Evolutionary conservation across 2,113 vertebrate genomes (phyloP).

Genomic region (Solenodon paradoxus): DNA sequence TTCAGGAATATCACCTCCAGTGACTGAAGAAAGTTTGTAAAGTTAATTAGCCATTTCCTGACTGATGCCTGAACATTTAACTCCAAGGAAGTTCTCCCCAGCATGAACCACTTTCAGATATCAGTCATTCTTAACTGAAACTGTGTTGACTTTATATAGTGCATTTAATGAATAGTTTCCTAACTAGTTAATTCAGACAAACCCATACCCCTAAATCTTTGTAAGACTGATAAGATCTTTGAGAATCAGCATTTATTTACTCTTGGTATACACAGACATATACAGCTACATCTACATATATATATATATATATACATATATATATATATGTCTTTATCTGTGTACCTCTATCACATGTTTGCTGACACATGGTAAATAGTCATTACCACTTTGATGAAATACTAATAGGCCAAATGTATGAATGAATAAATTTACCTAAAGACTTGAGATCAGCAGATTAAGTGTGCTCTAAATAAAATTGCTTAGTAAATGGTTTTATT

Average conservation of each 20-base stretch:
- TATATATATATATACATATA: too few species aligned
- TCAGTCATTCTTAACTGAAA: slow-evolving; percentile 34
- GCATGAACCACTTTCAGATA: slow-evolving; percentile 12
- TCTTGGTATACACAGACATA: too few species aligned
- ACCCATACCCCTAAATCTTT: not conserved
- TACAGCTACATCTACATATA: too few species aligned
- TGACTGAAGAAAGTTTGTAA: slow-evolving; percentile 18
- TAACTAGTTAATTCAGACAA: not conserved
- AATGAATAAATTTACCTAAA: not conserved
- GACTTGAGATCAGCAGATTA: not conserved
- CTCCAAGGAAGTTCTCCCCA: slow-evolving; percentile 16
- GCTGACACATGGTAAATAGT: not conserved
- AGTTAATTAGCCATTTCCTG: slow-evolving; percentile 53
- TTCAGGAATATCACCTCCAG: not conserved
- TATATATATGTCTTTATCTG: too few species aligned
- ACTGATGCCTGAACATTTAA: slow-evolving; percentile 15
- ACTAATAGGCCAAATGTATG: not conserved
- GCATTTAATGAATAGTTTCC: slow-evolving; percentile 18
- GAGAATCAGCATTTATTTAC: not conserved
- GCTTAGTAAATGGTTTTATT: not conserved
- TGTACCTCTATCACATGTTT: not conserved
- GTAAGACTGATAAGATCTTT: not conserved
- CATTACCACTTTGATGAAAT: not conserved
- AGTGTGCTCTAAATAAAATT: not conserved
- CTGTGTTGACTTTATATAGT: not conserved